Conservation (phyloP, 2,113 vertebrate genomes). For the Ammodytes marinus region DNA sequence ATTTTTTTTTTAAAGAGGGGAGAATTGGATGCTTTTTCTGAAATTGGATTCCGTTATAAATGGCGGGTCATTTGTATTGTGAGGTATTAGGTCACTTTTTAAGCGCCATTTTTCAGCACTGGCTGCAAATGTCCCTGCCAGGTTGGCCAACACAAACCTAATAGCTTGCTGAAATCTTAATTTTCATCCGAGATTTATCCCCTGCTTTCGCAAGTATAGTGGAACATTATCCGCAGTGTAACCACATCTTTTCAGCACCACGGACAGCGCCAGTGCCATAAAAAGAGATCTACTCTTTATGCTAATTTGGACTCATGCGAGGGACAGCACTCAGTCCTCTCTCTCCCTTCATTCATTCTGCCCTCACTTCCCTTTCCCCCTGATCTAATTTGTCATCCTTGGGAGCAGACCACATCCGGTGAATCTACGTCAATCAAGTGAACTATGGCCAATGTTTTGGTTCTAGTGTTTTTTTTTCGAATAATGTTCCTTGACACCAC, state of each 20-base stretch:
- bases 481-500: constrained; percentile 17
- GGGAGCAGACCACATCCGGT: constrained; percentile 54
- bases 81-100: constrained; percentile 44
- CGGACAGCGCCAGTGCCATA: constrained; percentile 69
- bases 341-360: constrained; percentile 32
- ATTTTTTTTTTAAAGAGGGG: neutral
- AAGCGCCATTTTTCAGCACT: constrained; percentile 36
- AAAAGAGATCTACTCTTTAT: constrained; percentile 64
- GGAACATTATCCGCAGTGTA: constrained; percentile 71
- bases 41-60: constrained; percentile 25
- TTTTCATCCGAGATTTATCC: constrained; percentile 70
- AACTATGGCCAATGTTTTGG: constrained; percentile 9
- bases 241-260: constrained; percentile 72
- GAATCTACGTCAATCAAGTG: constrained; percentile 36
- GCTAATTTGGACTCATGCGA: constrained; percentile 65
- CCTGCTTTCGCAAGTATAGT: constrained; percentile 45
- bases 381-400: constrained; percentile 60
- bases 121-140: constrained; percentile 48
- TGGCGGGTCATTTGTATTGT: constrained; percentile 24
- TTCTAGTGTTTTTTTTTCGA: constrained; percentile 9
- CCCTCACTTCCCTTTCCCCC: constrained; percentile 30
- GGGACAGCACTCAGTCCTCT: constrained; percentile 58
- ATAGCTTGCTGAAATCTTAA: constrained; percentile 70
- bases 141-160: constrained; percentile 61
- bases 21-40: constrained; percentile 16